Base-by-base conservation (phyloP, 2,888 invertebrate species). In the Quadriops clusia region DNA sequence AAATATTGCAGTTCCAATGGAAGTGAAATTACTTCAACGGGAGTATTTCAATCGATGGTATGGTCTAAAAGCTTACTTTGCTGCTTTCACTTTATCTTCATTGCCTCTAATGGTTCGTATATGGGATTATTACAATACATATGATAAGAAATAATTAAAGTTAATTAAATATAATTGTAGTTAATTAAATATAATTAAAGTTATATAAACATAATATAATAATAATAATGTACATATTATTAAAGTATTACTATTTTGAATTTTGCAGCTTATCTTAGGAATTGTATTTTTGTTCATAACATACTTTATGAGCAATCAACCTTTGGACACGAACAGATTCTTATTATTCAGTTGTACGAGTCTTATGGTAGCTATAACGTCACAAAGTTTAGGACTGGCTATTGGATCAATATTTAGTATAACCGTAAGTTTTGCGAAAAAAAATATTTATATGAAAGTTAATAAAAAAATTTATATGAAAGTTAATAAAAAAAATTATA, bases 41-140 rank as follows among this genome's bases (percentile, higher is more conserved):
- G 82, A 83, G 49, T 74, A 81, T 48, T 82, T 82, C 48, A 83
- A 83, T 52, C 68, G 77, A 9, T 83, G 82, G 82, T 83, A 82
- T 47, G 69, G 74, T 1, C 51, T 82, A 11, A 75, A 77, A 47
- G 72, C 82, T 0, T 82, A 81, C 49, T 82, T 76, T 50, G 68
- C 69, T 4, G 80, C 82, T 0, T 55, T 75, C 44, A 70, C 76
- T 1, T 54, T 75, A 10, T 67, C 78, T 0, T 65, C 72, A 36
- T 64, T 81, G n/a, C 81, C 81, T 0, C 54, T 67, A 7, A 78
- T 79, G 53, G 70, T 80, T n/a, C n/a, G n/a, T n/a, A n/a, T n/a
- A n/a, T n/a, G n/a, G n/a, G n/a, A n/a, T n/a, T n/a, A n/a, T n/a
- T n/a, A n/a, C n/a, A n/a, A n/a, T n/a, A n/a, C n/a, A n/a, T n/a